Evolutionary conservation across 2,888 invertebrate genomes (phyloP).

Genomic region (Megalurothrips usitatus): DNA sequence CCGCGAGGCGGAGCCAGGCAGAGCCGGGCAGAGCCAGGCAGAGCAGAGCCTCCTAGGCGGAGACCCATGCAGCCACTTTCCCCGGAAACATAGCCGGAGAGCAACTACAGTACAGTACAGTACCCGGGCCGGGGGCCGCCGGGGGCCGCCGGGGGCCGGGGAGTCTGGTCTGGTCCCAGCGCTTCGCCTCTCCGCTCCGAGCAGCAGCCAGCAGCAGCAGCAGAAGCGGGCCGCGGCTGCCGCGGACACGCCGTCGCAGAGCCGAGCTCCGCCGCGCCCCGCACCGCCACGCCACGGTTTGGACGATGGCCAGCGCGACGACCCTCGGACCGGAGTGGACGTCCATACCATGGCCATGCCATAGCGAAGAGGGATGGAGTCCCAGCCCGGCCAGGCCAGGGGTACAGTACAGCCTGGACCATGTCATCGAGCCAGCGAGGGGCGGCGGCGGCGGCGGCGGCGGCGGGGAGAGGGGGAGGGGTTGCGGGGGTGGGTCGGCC

Average conservation of each 20-base stretch:
- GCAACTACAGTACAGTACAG: not conserved
- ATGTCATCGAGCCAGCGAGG: no score
- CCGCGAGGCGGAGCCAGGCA: not conserved
- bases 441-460: no score
- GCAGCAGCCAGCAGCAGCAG: not conserved
- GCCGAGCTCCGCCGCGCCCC: not conserved
- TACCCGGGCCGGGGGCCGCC: no score
- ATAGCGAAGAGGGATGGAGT: no score
- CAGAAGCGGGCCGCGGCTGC: no score
- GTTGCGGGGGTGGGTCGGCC: not conserved
- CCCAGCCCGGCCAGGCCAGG: no score
- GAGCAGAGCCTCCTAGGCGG: not conserved
- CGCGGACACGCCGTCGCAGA: no score
- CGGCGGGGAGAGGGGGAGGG: not conserved
- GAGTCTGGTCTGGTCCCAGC: not conserved
- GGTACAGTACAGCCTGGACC: no score
- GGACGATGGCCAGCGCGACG: not conserved
- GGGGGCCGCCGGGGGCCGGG: no score
- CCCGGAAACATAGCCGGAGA: constrained; percentile 7
- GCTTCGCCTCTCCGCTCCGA: not conserved
- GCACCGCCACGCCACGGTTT: not conserved
- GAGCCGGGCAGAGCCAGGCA: not conserved
- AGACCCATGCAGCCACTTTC: constrained; percentile 9
- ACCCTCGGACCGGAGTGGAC: not conserved
- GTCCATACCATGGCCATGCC: not conserved